Conservation (phyloP, 2,113 vertebrate genomes). For the Hucho hucho region DNA sequence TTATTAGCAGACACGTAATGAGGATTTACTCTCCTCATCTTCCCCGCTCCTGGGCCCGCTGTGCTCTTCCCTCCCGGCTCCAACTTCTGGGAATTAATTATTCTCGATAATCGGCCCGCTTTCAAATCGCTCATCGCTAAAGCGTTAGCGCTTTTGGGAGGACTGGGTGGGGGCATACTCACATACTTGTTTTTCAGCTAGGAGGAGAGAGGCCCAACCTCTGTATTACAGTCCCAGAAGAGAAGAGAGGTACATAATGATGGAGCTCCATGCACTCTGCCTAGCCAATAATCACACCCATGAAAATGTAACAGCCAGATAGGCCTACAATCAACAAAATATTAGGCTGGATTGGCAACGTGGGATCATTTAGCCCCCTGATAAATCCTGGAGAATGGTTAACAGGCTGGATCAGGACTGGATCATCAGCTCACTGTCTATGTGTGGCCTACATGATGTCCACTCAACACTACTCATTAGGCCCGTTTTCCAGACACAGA, state of each 20-base stretch:
- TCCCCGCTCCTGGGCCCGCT: constrained; percentile 15
- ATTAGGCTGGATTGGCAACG: constrained; percentile 31
- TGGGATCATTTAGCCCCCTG: constrained; percentile 25
- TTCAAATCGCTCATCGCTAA: constrained; percentile 25
- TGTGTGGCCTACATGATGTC: too few species aligned
- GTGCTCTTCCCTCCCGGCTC: constrained; percentile 62
- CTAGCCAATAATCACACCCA: constrained; percentile 27
- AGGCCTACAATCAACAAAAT: constrained; percentile 32
- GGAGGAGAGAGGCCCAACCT: constrained; percentile 9
- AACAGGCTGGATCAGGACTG: not conserved
- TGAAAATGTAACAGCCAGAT: constrained; percentile 48
- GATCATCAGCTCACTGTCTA: too few species aligned
- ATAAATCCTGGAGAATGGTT: not conserved
- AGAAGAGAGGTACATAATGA: constrained; percentile 40
- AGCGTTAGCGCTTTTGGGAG: constrained; percentile 12
- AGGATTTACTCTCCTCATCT: constrained; percentile 63
- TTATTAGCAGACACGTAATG: constrained; percentile 72
- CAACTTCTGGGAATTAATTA: constrained; percentile 32
- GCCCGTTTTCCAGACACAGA: too few species aligned
- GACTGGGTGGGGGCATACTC: not conserved
- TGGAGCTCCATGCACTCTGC: constrained; percentile 5
- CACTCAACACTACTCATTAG: too few species aligned
- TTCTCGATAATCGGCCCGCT: constrained; percentile 5
- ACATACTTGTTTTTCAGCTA: not conserved
- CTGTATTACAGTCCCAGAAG: not conserved